These are phyloP conservation scores for Cebuella pygmaea DNA, from an alignment of 2,797 vertebrate species.

Conservation along the genomic window DNA sequence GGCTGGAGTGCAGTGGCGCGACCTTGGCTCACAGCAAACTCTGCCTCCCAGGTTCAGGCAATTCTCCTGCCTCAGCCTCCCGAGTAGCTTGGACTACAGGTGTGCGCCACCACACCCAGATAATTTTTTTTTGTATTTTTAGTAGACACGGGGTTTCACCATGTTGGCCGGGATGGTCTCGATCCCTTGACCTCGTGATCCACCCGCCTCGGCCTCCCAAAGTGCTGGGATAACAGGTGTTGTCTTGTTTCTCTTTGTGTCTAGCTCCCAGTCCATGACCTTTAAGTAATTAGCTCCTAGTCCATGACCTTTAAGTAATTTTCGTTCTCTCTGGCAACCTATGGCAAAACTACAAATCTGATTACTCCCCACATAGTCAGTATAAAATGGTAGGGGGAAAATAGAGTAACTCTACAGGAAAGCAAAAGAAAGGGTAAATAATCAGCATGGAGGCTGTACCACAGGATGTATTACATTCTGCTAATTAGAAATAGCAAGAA, in stretches of 20 bases:
- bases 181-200: too few species aligned
- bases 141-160: too few species aligned
- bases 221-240: too few species aligned
- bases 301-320: not conserved
- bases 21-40: too few species aligned
- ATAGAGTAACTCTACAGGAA: not conserved
- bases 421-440: not conserved
- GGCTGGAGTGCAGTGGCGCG: too few species aligned
- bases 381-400: not conserved
- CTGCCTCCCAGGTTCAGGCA: too few species aligned
- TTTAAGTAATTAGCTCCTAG: not conserved
- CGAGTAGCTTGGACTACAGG: too few species aligned
- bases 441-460: not conserved
- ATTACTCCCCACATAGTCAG: not conserved
- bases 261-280: not conserved
- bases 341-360: not conserved
- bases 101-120: too few species aligned
- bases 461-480: not conserved
- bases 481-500: not conserved
- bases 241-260: not conserved
- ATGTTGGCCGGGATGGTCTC: too few species aligned
- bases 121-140: too few species aligned
- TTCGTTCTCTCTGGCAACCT: not conserved
- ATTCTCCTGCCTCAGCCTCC: too few species aligned
- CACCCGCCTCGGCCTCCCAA: too few species aligned